Percentiles rank a stretch among this genome's conserved stretches.
Conservation (phyloP, 2,888 invertebrate genomes). For the Tachina lurida region DNA sequence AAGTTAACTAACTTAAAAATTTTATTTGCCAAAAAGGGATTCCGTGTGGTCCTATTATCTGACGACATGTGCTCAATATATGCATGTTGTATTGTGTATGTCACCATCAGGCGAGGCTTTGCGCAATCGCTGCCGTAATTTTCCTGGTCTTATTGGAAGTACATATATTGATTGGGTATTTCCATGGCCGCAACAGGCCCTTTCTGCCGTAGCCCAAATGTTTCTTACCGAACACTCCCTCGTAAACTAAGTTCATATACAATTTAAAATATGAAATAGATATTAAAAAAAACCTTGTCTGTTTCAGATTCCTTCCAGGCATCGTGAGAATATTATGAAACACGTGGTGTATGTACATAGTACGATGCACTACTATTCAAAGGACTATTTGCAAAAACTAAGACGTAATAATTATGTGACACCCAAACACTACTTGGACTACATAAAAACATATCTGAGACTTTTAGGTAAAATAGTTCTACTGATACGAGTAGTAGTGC, state of each 20-base stretch:
- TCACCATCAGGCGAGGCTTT: slow-evolving; percentile 93
- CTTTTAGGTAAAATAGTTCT: slow-evolving; percentile 85
- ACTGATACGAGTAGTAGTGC: background rate
- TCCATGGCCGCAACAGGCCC: slow-evolving; percentile 95
- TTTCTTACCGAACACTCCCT: slow-evolving; percentile 88
- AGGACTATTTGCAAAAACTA: slow-evolving; percentile 88
- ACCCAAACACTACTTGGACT: slow-evolving; percentile 96
- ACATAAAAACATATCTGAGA: slow-evolving; percentile 89
- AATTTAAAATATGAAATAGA: background rate
- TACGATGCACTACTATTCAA: slow-evolving; percentile 88
- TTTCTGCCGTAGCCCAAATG: slow-evolving; percentile 93
- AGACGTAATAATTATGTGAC: slow-evolving; percentile 94
- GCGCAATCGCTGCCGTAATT: slow-evolving; percentile 93
- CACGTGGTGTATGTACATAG: slow-evolving; percentile 95
- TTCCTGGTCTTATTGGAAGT: slow-evolving; percentile 95
- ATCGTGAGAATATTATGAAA: slow-evolving; percentile 88
- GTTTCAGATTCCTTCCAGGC: slow-evolving; percentile 86
- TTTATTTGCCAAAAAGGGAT: slow-evolving; percentile 84
- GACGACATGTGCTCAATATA: slow-evolving; percentile 89
- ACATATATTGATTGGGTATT: slow-evolving; percentile 97
- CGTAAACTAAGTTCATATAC: slow-evolving; percentile 77
- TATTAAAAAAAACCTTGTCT: background rate
- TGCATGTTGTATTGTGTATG: slow-evolving; percentile 96
- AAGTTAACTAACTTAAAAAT: background rate
- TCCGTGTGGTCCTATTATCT: slow-evolving; percentile 93